Percentiles rank a stretch among this genome's conserved stretches.
Evolutionary conservation across 2,113 vertebrate genomes (phyloP).

Genomic region (Puma concolor): DNA sequence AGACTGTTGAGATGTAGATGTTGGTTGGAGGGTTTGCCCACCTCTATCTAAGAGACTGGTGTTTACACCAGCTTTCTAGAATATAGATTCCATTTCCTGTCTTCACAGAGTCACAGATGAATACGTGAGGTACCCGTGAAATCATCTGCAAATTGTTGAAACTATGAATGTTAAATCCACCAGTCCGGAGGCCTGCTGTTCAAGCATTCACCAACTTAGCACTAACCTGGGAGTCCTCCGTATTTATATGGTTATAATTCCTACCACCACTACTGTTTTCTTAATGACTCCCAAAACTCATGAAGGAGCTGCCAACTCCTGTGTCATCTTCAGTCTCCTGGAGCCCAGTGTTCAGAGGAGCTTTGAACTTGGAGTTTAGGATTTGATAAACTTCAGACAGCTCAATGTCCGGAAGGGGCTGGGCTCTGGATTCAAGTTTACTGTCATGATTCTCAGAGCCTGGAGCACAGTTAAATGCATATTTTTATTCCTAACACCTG

Average conservation of each 20-base stretch:
- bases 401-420: not conserved
- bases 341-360: not conserved
- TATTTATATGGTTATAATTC: not conserved
- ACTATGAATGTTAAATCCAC: not conserved
- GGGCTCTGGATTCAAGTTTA: not conserved
- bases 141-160: not conserved
- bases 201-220: not conserved
- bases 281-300: no score
- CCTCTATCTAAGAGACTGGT: not conserved
- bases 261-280: rapidly evolving
- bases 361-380: not conserved
- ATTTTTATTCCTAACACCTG: not conserved
- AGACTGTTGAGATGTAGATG: not conserved
- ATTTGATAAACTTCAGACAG: not conserved
- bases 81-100: not conserved
- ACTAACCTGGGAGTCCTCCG: not conserved
- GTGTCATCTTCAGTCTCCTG: not conserved
- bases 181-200: not conserved
- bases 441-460: not conserved
- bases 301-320: not conserved
- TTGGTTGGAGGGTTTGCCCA: not conserved
- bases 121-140: not conserved
- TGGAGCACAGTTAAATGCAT: not conserved
- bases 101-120: not conserved
- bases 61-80: not conserved